Base-by-base conservation (phyloP, 1,140 invertebrate species). In the Sogatella furcifera region DNA sequence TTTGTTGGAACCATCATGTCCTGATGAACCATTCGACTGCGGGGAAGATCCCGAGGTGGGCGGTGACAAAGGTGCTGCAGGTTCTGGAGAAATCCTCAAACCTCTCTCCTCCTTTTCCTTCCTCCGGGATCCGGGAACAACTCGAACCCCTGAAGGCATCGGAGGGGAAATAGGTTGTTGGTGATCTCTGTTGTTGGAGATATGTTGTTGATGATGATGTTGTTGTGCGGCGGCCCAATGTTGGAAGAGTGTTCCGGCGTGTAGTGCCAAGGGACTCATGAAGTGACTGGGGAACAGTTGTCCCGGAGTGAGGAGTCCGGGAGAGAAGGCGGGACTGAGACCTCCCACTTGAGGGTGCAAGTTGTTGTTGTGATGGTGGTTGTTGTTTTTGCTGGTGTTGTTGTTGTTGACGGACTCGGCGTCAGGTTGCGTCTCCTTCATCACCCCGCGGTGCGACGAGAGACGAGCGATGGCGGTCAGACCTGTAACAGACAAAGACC, bases 31-130 rank as follows among this genome's bases (percentile, higher is more conserved):
- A 43, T 54, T 64, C 34, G 60, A 60, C 21, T 57, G 60, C 1
- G 63, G 60, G 19, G 62, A 59, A 5, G 62, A 59, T 15, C 64
- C 64, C n/a, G 63, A 59, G 13, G 65, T 62, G 13, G 62, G 64
- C 1, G 64, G 62, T 17, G 63, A 57, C 22, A 64, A 49, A 11
- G 65, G 62, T 56, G 64, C 56, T 31, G 43, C 6, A 13, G 52
- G 42, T 46, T 24, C 8, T 24, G 17, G 1, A 22, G 28, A 55
- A 11, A 53, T 28, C n/a, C n/a, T n/a, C n/a, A n/a, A n/a, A n/a
- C n/a, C 34, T 17, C 38, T 24, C 57, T 59, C 19, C 28, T 24
- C 34, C 24, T 56, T 61, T 43, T 57, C 60, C 57, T 52, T 44
- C 14, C 15, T 42, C 57, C 28, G 52, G 15, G 15, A 54, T 2